phyloP scores from a whole-genome alignment of 1,140 invertebrate genomes.

The Pomacea maculata region DNA sequence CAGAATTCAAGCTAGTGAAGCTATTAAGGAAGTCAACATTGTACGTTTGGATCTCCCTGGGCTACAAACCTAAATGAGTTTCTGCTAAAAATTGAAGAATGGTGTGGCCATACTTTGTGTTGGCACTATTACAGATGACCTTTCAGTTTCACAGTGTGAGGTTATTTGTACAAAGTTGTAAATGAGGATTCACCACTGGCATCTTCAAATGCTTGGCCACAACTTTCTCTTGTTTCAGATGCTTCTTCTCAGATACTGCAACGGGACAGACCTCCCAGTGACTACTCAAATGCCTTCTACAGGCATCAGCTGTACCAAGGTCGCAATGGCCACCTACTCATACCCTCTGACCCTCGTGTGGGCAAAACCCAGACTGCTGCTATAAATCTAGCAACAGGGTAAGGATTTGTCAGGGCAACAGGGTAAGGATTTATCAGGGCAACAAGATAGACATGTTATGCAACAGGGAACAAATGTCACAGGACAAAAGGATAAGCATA shows the following conservation, averaged over 20 bases:
- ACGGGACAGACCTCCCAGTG: slow-evolving; percentile 21
- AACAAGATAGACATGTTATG: not conserved
- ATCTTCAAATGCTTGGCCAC: not conserved
- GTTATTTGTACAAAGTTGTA: not conserved
- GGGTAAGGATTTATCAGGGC: not conserved
- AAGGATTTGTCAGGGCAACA: not conserved
- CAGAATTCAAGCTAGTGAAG: too few species aligned
- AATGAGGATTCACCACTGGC: not conserved
- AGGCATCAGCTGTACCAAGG: slow-evolving; percentile 52
- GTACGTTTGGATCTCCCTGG: too few species aligned
- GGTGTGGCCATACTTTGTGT: not conserved
- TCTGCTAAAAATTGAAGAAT: too few species aligned
- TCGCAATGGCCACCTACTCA: slow-evolving; percentile 40
- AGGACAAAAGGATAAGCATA: not conserved
- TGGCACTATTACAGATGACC: not conserved
- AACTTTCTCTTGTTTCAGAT: slow-evolving; percentile 11
- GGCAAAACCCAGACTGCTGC: not conserved
- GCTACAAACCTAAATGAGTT: too few species aligned
- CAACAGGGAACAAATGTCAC: not conserved
- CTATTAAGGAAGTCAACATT: too few species aligned
- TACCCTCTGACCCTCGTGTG: slow-evolving; percentile 6
- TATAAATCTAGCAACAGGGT: not conserved
- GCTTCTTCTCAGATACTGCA: slow-evolving; percentile 21
- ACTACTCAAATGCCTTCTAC: slow-evolving; percentile 34
- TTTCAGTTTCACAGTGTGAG: not conserved